Evolutionary conservation across 1,140 invertebrate species (phyloP).

Genomic region (Listronotus bonariensis): DNA sequence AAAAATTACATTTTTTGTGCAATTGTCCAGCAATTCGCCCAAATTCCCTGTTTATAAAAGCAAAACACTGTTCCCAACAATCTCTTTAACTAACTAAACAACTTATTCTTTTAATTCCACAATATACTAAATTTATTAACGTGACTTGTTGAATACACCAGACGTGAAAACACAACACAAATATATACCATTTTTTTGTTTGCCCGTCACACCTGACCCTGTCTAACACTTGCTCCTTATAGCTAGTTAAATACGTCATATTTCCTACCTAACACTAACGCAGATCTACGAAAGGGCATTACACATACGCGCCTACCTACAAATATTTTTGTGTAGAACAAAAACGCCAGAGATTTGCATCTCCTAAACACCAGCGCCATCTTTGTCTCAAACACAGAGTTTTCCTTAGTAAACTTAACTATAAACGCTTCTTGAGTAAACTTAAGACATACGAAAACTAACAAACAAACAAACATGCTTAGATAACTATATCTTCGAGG

Average conservation of each 20-base stretch:
- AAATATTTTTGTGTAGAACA: background rate
- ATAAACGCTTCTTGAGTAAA: background rate
- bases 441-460: background rate
- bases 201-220: conserved; percentile 12
- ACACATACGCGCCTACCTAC: conserved; percentile 31
- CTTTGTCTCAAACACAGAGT: background rate
- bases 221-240: conserved; percentile 52
- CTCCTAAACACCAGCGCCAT: too few relatives aligned
- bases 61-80: too few relatives aligned
- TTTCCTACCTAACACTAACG: conserved; percentile 24
- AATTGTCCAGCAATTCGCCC: too few relatives aligned
- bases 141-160: too few relatives aligned
- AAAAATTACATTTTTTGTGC: too few relatives aligned
- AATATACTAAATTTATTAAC: too few relatives aligned
- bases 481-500: background rate
- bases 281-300: conserved; percentile 26
- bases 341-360: too few relatives aligned
- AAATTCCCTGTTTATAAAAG: too few relatives aligned
- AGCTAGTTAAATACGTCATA: conserved; percentile 46
- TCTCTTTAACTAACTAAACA: too few relatives aligned
- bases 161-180: background rate
- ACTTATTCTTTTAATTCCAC: too few relatives aligned
- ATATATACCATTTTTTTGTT: conserved; percentile 22
- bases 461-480: background rate
- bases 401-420: conserved; percentile 4